Conservation (phyloP, 2,113 vertebrate genomes). For the Hemicordylus capensis region DNA sequence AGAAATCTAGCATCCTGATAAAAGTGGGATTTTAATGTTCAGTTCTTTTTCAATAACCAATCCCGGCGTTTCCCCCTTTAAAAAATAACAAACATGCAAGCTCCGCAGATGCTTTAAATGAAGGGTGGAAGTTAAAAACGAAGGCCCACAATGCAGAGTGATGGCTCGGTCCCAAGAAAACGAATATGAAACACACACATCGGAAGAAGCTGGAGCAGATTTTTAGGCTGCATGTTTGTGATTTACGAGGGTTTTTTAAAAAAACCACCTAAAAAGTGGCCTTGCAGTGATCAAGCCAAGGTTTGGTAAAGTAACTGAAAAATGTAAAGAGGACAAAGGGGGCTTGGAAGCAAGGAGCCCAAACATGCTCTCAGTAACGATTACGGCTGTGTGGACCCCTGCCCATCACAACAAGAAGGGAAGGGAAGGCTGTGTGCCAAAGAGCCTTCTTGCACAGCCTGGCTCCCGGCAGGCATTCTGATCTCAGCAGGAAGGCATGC, state of each 20-base stretch:
- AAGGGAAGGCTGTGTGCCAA: conserved; percentile 51
- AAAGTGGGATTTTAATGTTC: neutral
- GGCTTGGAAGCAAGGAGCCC: conserved; percentile 51
- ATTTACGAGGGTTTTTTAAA: conserved; percentile 30
- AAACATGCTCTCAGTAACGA: neutral
- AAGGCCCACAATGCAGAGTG: neutral
- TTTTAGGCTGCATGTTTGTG: neutral
- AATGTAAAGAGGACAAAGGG: conserved; percentile 16
- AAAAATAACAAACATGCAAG: conserved; percentile 13
- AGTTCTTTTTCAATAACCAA: conserved; percentile 10
- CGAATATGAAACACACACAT: neutral
- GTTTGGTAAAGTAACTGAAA: conserved; percentile 32
- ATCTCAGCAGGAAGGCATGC: conserved; percentile 66
- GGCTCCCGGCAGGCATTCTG: conserved; percentile 53
- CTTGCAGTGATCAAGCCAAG: neutral
- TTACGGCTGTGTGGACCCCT: neutral
- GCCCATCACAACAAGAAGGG: conserved; percentile 59
- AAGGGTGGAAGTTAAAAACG: conserved; percentile 33
- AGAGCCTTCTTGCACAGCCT: conserved; percentile 43
- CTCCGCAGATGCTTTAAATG: conserved; percentile 20
- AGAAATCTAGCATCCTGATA: neutral
- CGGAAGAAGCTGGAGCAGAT: conserved; percentile 3
- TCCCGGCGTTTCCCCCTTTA: too few species aligned
- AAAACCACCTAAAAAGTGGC: neutral
- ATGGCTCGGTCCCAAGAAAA: conserved; percentile 19